A percentile compares a stretch with the other conserved stretches of the same genome.
Conservation (phyloP, 1,140 invertebrate genomes). For the Diploscapter pachys region DNA sequence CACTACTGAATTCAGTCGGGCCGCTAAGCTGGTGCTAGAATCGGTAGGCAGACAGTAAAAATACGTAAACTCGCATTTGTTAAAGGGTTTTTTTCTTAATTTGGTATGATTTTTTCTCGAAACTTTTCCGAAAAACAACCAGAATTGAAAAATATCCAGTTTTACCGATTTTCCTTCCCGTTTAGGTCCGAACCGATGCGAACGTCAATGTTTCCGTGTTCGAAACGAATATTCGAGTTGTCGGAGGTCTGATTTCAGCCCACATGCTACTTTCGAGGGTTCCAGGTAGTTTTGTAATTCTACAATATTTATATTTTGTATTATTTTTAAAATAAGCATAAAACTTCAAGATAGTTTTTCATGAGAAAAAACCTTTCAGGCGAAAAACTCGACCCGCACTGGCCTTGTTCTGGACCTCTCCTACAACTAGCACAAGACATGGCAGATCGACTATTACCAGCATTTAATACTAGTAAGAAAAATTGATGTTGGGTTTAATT, state of each 20-base stretch:
- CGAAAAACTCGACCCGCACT: conserved; percentile 74
- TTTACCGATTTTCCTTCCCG: too few species aligned
- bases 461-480: conserved; percentile 63
- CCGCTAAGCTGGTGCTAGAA: conserved; percentile 70
- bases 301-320: conserved; percentile 1
- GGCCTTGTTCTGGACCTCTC: conserved; percentile 94
- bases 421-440: conserved; percentile 88
- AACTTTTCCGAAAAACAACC: too few species aligned
- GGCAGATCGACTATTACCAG: conserved; percentile 72
- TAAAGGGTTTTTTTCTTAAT: neutral
- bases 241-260: conserved; percentile 90
- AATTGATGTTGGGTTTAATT: neutral
- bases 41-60: neutral
- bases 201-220: conserved; percentile 99
- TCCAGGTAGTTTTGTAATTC: conserved; percentile 61
- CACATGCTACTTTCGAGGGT: conserved; percentile 75
- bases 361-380: conserved; percentile 43
- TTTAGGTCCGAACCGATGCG: conserved; percentile 77
- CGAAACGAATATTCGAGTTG: conserved; percentile 97
- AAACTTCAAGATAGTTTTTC: conserved; percentile 1
- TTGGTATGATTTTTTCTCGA: neutral
- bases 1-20: conserved; percentile 83
- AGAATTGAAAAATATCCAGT: too few species aligned
- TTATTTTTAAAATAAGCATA: neutral
- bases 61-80: too few species aligned